These are phyloP conservation scores for Myiozetetes cayanensis DNA, from an alignment of 2,113 vertebrate genomes.

Conservation along the genomic window DNA sequence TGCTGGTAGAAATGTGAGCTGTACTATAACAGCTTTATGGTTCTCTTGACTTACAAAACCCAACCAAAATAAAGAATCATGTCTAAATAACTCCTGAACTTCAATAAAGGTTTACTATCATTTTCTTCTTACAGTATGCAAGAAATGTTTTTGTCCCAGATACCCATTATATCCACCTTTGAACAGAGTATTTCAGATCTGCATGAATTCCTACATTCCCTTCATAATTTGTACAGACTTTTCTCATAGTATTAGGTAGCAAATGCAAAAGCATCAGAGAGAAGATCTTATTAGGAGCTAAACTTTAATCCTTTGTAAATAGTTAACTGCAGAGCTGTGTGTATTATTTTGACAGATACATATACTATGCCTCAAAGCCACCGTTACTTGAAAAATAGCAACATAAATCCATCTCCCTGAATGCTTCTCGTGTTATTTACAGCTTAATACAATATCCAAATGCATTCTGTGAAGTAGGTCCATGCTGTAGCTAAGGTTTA, in stretches of 20 bases:
- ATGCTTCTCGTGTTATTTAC: conserved; percentile 14
- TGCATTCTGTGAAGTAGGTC: background rate
- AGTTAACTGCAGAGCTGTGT: conserved; percentile 24
- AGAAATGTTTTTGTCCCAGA: background rate
- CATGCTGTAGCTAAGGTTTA: background rate
- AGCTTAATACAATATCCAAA: conserved; percentile 21
- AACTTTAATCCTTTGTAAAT: conserved; percentile 52
- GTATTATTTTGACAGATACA: conserved; percentile 39
- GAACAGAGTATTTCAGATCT: conserved; percentile 9
- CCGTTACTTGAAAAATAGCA: conserved; percentile 10
- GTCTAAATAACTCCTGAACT: background rate
- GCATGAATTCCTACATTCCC: background rate
- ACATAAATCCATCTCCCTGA: conserved; percentile 30
- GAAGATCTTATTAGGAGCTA: conserved; percentile 49
- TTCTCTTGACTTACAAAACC: background rate
- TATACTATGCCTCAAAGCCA: conserved; percentile 2
- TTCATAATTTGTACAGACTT: conserved; percentile 15
- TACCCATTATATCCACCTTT: background rate
- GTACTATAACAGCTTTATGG: background rate
- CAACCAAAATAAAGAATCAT: background rate
- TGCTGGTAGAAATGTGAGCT: background rate
- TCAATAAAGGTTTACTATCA: background rate
- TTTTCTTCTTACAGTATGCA: background rate
- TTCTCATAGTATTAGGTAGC: background rate
- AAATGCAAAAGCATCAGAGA: conserved; percentile 22